A percentile compares a stretch with the other conserved stretches of the same genome.
These are phyloP conservation scores for Anthoscopus minutus DNA, from an alignment of 2,113 vertebrate genomes.

Conservation along the genomic window DNA sequence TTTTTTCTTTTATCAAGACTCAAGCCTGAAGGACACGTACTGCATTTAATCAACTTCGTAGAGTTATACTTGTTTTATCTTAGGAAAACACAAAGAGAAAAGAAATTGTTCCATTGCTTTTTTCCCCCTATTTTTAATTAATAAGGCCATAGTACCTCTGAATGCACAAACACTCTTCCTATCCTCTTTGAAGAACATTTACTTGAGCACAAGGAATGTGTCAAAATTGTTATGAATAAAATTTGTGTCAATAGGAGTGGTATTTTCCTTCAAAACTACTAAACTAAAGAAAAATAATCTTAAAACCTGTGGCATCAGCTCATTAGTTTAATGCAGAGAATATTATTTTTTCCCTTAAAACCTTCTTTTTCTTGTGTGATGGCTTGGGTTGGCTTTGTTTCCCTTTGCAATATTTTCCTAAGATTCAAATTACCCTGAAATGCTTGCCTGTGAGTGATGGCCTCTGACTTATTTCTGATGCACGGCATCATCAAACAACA, in stretches of 20 bases:
- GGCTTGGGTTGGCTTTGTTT: background rate
- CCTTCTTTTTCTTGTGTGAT: background rate
- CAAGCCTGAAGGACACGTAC: background rate
- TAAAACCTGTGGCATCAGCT: background rate
- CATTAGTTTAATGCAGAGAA: background rate
- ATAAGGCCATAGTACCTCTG: background rate
- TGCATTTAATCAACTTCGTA: background rate
- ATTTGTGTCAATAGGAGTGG: background rate
- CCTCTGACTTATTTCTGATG: background rate
- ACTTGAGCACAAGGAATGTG: background rate
- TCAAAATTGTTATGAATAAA: background rate
- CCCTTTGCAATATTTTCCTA: background rate
- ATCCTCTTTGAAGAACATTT: background rate
- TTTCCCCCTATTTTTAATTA: background rate
- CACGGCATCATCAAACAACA: background rate
- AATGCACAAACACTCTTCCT: background rate
- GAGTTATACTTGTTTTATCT: background rate
- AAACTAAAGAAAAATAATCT: background rate
- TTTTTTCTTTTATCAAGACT: background rate
- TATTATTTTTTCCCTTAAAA: background rate
- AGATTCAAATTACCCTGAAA: background rate
- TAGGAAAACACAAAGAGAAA: background rate
- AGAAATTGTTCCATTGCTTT: background rate
- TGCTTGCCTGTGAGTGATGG: background rate
- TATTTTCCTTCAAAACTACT: background rate